phyloP scores from a whole-genome alignment of 2,888 invertebrate species.

The Aleiodes leptofemur region DNA sequence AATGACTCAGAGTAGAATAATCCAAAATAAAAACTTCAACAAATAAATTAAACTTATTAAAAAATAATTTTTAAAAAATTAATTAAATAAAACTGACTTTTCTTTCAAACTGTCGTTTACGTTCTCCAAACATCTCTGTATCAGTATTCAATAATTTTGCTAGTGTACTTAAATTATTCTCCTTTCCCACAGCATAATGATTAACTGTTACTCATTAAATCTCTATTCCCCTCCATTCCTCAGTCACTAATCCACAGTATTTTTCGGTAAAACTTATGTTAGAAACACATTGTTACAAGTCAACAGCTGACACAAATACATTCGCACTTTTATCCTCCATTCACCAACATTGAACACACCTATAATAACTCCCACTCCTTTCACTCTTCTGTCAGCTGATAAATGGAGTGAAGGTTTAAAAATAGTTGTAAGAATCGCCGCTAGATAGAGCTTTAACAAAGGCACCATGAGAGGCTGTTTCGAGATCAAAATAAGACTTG shows the following conservation, averaged over 20 bases:
- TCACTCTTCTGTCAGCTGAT: no score
- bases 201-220: background rate
- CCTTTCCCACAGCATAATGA: background rate
- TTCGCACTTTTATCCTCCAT: background rate
- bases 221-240: background rate
- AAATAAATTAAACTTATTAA: background rate
- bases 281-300: slow-evolving; percentile 5
- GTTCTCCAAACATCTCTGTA: slow-evolving; percentile 12
- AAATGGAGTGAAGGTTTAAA: no score
- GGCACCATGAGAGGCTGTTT: no score
- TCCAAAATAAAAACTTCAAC: slow-evolving; percentile 2
- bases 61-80: background rate
- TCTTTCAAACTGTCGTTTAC: slow-evolving; percentile 10
- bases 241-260: background rate
- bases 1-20: slow-evolving; percentile 21
- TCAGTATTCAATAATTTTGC: background rate
- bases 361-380: no score
- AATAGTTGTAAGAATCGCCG: no score
- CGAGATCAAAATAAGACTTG: no score
- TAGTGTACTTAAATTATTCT: no score
- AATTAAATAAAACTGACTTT: slow-evolving; percentile 14
- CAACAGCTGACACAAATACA: slow-evolving; percentile 28
- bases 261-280: background rate
- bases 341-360: background rate
- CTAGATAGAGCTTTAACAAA: no score